Evolutionary conservation across 2,113 vertebrate genomes (phyloP).

Genomic region (Acrocephalus kingi): DNA sequence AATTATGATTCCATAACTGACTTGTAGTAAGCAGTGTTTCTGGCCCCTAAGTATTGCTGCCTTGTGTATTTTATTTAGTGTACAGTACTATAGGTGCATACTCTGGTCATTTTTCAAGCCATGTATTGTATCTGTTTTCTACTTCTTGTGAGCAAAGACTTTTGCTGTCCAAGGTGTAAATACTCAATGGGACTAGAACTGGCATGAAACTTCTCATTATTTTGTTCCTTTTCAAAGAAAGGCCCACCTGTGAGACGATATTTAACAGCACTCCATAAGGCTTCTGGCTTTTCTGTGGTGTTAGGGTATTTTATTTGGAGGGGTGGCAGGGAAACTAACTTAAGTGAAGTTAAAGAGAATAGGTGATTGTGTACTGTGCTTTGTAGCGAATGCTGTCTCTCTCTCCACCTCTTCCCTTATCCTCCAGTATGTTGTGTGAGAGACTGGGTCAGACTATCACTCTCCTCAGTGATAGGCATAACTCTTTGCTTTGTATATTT

Average conservation of each 20-base stretch:
- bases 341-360: constrained; percentile 55
- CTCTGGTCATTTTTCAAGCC: constrained; percentile 83
- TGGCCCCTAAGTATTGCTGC: constrained; percentile 88
- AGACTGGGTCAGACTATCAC: constrained; percentile 75
- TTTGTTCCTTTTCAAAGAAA: constrained; percentile 71
- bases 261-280: constrained; percentile 86
- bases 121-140: constrained; percentile 90
- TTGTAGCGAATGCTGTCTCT: constrained; percentile 74
- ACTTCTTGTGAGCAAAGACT: constrained; percentile 84
- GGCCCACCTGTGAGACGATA: constrained; percentile 76
- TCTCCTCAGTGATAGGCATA: constrained; percentile 72
- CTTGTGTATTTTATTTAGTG: constrained; percentile 91
- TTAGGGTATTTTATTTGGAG: constrained; percentile 73
- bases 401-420: constrained; percentile 65
- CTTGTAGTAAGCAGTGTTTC: constrained; percentile 93
- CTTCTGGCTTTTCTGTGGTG: constrained; percentile 68
- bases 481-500: constrained; percentile 77
- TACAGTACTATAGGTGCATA: constrained; percentile 89
- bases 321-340: constrained; percentile 69
- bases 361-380: constrained; percentile 73
- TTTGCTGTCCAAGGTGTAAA: constrained; percentile 96
- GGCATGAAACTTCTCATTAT: constrained; percentile 87
- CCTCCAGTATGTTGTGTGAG: constrained; percentile 74
- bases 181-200: constrained; percentile 91
- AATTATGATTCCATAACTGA: constrained; percentile 98